A percentile compares a stretch with the other conserved stretches of the same genome.
Evolutionary conservation across 2,888 invertebrate species (phyloP).

Genomic region (Hetaerina titia): DNA sequence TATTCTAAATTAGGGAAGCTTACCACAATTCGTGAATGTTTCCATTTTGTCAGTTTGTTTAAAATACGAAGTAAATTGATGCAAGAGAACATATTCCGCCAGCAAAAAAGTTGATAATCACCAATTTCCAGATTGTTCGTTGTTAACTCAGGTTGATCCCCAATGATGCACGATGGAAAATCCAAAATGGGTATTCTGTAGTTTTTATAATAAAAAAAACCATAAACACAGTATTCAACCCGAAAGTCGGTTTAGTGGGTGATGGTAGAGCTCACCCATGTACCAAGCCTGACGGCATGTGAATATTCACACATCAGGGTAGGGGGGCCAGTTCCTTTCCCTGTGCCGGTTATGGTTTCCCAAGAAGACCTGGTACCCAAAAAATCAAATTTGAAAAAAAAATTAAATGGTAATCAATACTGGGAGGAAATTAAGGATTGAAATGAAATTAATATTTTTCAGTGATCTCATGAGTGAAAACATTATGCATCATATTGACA

Average conservation of each 20-base stretch:
- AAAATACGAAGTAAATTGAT: conserved; percentile 97
- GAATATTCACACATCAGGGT: no score
- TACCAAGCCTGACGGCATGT: no score
- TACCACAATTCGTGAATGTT: conserved; percentile 98
- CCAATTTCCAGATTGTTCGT: conserved; percentile 94
- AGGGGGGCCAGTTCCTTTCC: no score
- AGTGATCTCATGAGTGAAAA: no score
- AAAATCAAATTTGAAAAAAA: neutral
- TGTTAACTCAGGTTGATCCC: conserved; percentile 95
- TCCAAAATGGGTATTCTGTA: conserved; percentile 92
- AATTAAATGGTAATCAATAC: neutral
- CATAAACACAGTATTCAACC: no score
- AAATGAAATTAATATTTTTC: no score
- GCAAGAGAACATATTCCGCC: conserved; percentile 99
- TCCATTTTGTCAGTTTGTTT: conserved; percentile 99
- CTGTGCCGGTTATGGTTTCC: no score
- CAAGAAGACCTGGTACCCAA: no score
- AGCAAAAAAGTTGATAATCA: conserved; percentile 91
- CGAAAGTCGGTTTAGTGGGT: no score
- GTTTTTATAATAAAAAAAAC: no score
- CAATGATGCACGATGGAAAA: conserved; percentile 97
- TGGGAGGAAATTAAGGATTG: neutral
- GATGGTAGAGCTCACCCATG: no score
- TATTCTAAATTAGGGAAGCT: conserved; percentile 68
- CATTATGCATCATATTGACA: no score